Conservation (phyloP, 2,113 vertebrate genomes). For the Pantherophis guttatus region DNA sequence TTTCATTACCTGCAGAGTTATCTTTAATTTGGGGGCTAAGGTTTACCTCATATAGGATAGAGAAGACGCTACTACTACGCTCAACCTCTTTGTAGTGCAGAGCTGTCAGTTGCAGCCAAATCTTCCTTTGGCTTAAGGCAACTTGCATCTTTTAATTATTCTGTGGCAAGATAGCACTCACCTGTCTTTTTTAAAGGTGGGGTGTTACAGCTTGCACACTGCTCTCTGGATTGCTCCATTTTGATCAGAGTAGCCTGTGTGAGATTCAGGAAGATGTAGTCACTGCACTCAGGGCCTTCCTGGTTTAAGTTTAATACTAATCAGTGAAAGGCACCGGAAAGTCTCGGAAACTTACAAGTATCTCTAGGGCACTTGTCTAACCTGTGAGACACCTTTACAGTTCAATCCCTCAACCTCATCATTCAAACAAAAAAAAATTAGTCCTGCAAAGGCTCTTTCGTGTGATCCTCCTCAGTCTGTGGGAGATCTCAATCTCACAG, state of each 20-base stretch:
- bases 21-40: too few species aligned
- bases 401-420: neutral
- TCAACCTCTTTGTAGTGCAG: neutral
- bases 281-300: neutral
- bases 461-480: neutral
- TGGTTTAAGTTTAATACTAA: neutral
- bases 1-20: neutral
- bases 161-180: accelerated
- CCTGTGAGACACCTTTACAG: neutral
- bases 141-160: too few species aligned
- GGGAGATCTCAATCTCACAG: neutral
- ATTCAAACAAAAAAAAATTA: neutral
- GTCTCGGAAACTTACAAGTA: neutral
- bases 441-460: too few species aligned
- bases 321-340: conserved; percentile 6
- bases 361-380: neutral
- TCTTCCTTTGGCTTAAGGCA: neutral
- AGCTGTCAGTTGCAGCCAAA: neutral
- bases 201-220: accelerated
- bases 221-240: neutral
- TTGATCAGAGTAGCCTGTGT: neutral
- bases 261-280: neutral
- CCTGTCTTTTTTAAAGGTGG: neutral
- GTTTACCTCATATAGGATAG: neutral
- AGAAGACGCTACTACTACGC: neutral